Evolutionary conservation across 1,140 invertebrate genomes (phyloP), one percentile per base, ranked within the genome.

Genomic region (Drosophila suzukii): DNA sequence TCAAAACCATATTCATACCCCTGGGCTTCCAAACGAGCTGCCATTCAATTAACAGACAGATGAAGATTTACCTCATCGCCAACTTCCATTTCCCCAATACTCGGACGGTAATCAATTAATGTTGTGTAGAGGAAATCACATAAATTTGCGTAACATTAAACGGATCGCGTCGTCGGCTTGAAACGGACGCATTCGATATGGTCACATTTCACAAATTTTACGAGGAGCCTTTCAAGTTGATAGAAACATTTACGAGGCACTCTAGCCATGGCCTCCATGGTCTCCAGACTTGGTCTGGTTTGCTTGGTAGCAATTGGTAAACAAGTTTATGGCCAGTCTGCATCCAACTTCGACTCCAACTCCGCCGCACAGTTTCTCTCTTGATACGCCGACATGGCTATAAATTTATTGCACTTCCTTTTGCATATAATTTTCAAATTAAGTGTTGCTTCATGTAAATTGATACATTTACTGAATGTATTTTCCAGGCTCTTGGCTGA

Each of bases 111-210:
- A 82, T 82, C 79, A 82, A 82, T 82, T 82, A 82, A 78, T 44
- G 66, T 83, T 83, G 62, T 83, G 75, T 75, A 20, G 68, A n/a
- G 80, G 68, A 86, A 85, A 78, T 78, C 74, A 78, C 81, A 85
- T 85, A 85, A 86, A 86, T 85, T 86, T 70, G 60, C 72, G 81
- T 63, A 86, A 86, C 82, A 81, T 85, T 85, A 85, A 85, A 85
- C 82, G 81, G 74, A 70, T 77, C 75, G 78, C 49, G 74, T 76
- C 51, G 71, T 51, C 44, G 61, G 44, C 41, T 82, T 57, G 49
- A 58, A 57, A 47, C 67, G 54, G 50, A 54, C 51, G 38, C 44
- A 68, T 47, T 81, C 67, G 78, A 71, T 78, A 82, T 75, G 68
- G 75, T 65, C 63, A 67, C 83, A 85, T 86, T 72, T 85, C 83